phyloP scores from a whole-genome alignment of 1,140 invertebrate genomes.

The Idris sp. region DNA sequence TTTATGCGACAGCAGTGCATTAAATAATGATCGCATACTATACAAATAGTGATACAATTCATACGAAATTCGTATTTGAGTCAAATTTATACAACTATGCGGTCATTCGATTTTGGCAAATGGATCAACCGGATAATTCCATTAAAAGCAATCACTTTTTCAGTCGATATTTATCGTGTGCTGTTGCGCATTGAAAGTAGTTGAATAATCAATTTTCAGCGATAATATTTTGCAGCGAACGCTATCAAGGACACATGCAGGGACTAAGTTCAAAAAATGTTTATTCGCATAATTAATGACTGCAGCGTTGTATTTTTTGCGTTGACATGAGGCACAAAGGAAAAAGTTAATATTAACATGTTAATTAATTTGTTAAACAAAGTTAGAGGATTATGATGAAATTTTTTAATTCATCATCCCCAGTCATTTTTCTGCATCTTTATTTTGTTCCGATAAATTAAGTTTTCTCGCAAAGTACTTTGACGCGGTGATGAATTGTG shows the following conservation, averaged over 20 bases:
- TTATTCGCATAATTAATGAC: conserved; percentile 1
- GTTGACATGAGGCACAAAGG: too few relatives aligned
- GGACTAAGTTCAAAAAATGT: conserved; percentile 7
- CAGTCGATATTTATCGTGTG: conserved; percentile 42
- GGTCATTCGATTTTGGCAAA: conserved; percentile 50
- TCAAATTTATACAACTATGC: conserved; percentile 36
- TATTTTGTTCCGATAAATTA: not conserved
- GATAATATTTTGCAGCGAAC: too few relatives aligned
- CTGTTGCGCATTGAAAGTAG: conserved; percentile 22
- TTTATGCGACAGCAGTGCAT: conserved; percentile 3
- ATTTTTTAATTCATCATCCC: too few relatives aligned
- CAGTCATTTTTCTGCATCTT: too few relatives aligned
- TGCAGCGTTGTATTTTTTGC: too few relatives aligned
- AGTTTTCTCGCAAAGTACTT: not conserved
- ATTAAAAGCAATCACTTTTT: conserved; percentile 58
- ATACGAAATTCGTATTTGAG: conserved; percentile 30
- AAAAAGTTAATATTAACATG: too few relatives aligned
- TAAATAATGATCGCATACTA: conserved; percentile 31
- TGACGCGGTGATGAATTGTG: not conserved
- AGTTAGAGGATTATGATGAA: too few relatives aligned
- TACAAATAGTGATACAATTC: conserved; percentile 36
- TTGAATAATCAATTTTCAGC: conserved; percentile 21
- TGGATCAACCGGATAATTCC: conserved; percentile 58
- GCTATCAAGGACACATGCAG: too few relatives aligned
- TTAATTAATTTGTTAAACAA: too few relatives aligned